Evolutionary conservation across 2,797 vertebrate genomes (phyloP), one percentile per base, ranked within the genome.

Genomic region (Lacerta agilis): DNA sequence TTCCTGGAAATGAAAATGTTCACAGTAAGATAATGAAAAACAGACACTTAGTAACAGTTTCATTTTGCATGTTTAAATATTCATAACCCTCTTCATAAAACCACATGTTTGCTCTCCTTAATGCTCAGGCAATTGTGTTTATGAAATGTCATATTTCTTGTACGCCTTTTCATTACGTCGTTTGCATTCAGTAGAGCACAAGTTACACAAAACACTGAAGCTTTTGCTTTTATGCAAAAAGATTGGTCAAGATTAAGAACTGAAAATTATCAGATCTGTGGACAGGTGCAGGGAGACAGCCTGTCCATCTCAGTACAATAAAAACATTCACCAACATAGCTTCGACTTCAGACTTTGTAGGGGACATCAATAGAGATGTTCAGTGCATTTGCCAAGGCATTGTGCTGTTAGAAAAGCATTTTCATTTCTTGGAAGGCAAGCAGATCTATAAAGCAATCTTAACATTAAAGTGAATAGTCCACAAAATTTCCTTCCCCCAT

Each of bases 41-140:
- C 94, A 94, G 93, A 91, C 94, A 96, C 96, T 96, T 96, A 96
- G 96, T 92, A 97, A 97, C 95, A 94, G 95, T 97, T 97, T 96
- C 96, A 97, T 96, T 96, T 96, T 96, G 91, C 88, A 82, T 95
- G 94, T 95, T 97, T 97, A 97, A 97, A 97, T 97, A 97, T 97
- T 96, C 94, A 97, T 96, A 95, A 93, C 91, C 91, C 89, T 94
- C 95, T 95, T 94, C 94, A 95, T 96, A 96, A 97, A 95, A 94
- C 91, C 93, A 95, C 90, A 95, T 92, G 94, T 94, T 96, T 96
- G 91, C 92, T 94, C 94, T 95, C 92, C 92, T 91, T 92, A 64
- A 94, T 90, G 90, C 93, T 92, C 86, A 73, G 92, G 92, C 91
- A 91, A 95, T 92, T 91, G 92, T 91, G 92, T 92, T 97, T 97